Evolutionary conservation across 37 sponge, comb jelly and placozoan genomes (phyloP), one percentile per base, ranked within the genome.

Genomic region (Mnemiopsis leidyi): DNA sequence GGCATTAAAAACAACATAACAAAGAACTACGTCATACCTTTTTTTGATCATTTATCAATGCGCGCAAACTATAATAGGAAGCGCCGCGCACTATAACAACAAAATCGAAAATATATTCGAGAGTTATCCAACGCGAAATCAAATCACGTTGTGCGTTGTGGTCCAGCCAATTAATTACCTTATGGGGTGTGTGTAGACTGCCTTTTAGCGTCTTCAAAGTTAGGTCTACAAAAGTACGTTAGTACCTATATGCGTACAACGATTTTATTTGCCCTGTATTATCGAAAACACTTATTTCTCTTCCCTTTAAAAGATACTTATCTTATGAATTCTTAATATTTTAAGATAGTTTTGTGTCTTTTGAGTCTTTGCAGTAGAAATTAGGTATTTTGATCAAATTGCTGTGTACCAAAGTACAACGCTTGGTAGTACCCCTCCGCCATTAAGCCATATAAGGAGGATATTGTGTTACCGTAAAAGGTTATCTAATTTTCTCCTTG

Each of bases 81-180:
- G n/a, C n/a, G n/a, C n/a, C n/a, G n/a, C n/a, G n/a, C n/a, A n/a
- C n/a, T n/a, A n/a, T n/a, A n/a, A n/a, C n/a, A n/a, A n/a, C n/a
- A n/a, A n/a, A n/a, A n/a, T n/a, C n/a, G n/a, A n/a, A n/a, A n/a
- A n/a, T n/a, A n/a, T n/a, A n/a, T n/a, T n/a, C n/a, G n/a, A n/a
- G n/a, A n/a, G n/a, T 85, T 40, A 85, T 85, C 90, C 90, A 85
- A 85, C 90, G 90, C 90, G 90, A 85, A 5, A 21, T 39, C 0
- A 2, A 26, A 85, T 38, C 23, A 40, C 40, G 90, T 37, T 40
- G 39, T 37, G 90, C 33, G 32, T 21, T n/a, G 26, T 25, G 90
- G 21, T 28, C 36, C 3, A 40, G 40, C 90, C 90, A 85, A 85
- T 85, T 33, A 85, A 85, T 85, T 85, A 33, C 90, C 90, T 85